Percentiles rank a stretch among this genome's conserved stretches.
Evolutionary conservation across 2,888 invertebrate species (phyloP).

Genomic region (Drosophila borealis): DNA sequence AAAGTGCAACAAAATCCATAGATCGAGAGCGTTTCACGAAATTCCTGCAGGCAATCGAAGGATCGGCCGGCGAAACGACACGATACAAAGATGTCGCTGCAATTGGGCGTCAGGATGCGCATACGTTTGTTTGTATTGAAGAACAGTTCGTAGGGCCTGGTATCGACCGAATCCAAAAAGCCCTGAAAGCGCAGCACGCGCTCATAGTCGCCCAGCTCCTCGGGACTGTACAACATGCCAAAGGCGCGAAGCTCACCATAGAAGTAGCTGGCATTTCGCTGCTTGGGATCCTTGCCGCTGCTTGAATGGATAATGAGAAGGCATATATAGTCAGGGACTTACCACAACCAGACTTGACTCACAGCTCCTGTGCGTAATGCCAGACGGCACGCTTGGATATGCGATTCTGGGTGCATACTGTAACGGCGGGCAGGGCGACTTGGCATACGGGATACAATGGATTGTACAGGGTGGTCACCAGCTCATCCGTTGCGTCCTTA

Average conservation of each 20-base stretch:
- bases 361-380: conserved; percentile 84
- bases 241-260: conserved; percentile 69
- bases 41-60: conserved; percentile 74
- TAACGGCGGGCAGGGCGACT: conserved; percentile 87
- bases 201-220: conserved; percentile 61
- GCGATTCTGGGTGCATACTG: conserved; percentile 87
- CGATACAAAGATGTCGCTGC: conserved; percentile 80
- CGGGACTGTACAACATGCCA: conserved; percentile 64
- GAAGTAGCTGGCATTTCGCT: conserved; percentile 52
- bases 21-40: conserved; percentile 81
- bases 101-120: conserved; percentile 82
- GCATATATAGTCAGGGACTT: not conserved
- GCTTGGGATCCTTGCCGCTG: conserved; percentile 60
- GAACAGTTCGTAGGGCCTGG: conserved; percentile 71
- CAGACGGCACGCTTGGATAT: conserved; percentile 83
- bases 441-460: conserved; percentile 86
- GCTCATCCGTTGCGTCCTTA: conserved; percentile 53
- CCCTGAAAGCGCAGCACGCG: conserved; percentile 74
- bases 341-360: conserved; percentile 17
- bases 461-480: conserved; percentile 74
- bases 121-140: conserved; percentile 74
- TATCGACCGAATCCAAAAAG: conserved; percentile 76
- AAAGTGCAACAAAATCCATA: conserved; percentile 85
- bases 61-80: conserved; percentile 75
- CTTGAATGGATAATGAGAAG: conserved; percentile 31